These are phyloP conservation scores for Xestia xanthographa DNA, from an alignment of 2,888 invertebrate genomes.

Conservation along the genomic window DNA sequence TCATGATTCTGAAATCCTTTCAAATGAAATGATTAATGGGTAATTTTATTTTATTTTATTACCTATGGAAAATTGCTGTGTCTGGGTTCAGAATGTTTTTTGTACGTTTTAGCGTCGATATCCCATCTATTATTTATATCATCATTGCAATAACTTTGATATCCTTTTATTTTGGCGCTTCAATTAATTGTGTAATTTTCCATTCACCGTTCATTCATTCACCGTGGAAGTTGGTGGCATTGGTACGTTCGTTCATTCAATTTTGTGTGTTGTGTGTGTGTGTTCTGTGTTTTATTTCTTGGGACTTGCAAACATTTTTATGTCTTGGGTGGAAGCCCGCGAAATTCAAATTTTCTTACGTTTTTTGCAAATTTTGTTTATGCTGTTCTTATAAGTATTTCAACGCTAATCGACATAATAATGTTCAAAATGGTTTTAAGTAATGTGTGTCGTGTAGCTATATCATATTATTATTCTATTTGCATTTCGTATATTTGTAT, in stretches of 20 bases:
- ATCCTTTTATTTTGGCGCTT: slow-evolving; percentile 45
- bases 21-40: too few species aligned
- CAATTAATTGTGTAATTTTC: slow-evolving; percentile 51
- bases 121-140: too few species aligned
- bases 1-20: too few species aligned
- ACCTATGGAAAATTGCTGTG: too few species aligned
- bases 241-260: slow-evolving; percentile 63
- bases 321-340: neutral
- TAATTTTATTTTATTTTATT: too few species aligned
- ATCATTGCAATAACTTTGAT: slow-evolving; percentile 9
- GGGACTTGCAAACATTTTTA: slow-evolving; percentile 11
- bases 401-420: too few species aligned
- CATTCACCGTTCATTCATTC: slow-evolving; percentile 67
- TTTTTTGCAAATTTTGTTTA: neutral
- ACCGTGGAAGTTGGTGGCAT: slow-evolving; percentile 74
- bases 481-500: neutral
- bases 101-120: too few species aligned
- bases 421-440: neutral
- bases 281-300: slow-evolving; percentile 10
- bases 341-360: too few species aligned
- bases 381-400: neutral
- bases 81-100: too few species aligned
- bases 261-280: slow-evolving; percentile 31
- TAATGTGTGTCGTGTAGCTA: neutral
- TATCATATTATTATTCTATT: neutral